Evolutionary conservation across 2,888 invertebrate species (phyloP), one percentile per base, ranked within the genome.

Genomic region (Machimus atricapillus): DNA sequence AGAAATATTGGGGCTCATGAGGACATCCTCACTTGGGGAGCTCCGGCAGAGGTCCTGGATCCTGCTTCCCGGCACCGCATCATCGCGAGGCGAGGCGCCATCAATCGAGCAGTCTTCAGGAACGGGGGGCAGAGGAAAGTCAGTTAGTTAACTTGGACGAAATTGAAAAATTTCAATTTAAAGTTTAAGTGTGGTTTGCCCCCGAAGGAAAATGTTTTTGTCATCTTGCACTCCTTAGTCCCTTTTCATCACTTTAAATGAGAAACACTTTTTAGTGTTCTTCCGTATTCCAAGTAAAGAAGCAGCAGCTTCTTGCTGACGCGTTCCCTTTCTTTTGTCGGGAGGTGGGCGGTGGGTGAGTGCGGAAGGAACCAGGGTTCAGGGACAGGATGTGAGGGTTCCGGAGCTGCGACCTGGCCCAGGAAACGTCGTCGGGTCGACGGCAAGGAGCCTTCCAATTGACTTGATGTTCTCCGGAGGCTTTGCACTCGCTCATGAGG

Each of bases 111-210:
- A 19, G 78, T 78, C 19, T 23, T 66, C 23, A 27, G 27, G 66
- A 23, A 56, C 19, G 56, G 27, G 66, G 66, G 2, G 12, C 23
- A 23, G 66, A 27, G 2, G 12, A 12, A 23, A 66, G 66, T 27
- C 66, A 43, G 78, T 43, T 37, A 78, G 43, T 23, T 23, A 78
- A 78, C 23, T 37, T 46, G 14, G 23, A n/a, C 78, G 78, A 78
- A 78, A 78, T 78, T 78, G 78, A 66, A 43, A 40, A 78, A 78
- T 78, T 78, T 78, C 78, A 78, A 78, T 78, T 78, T 78, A 78
- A 43, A 78, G 37, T 78, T 78, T 78, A 78, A 78, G 43, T 78
- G 23, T 43, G 78, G 78, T 78, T 78, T 78, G 23, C 19, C 43
- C 43, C 78, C 23, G 23, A 43, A n/a, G 78, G 23, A 43, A 78